These are phyloP conservation scores for Agriopis leucophaearia DNA, from an alignment of 2,888 invertebrate species.

Conservation along the genomic window DNA sequence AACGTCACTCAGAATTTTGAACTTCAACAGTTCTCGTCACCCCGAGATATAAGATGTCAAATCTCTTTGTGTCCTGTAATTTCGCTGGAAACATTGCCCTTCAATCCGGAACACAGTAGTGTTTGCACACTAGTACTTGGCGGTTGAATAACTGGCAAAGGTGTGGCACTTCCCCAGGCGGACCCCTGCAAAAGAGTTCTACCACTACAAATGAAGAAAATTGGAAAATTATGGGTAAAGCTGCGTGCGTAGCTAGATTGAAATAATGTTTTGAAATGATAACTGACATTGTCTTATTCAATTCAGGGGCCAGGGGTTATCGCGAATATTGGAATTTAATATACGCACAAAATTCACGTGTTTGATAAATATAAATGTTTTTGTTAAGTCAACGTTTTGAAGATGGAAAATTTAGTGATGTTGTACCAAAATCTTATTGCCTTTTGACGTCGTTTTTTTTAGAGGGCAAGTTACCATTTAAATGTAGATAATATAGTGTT, in stretches of 20 bases:
- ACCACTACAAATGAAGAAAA: neutral
- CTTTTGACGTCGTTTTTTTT: neutral
- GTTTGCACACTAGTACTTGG: too few species aligned
- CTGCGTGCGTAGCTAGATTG: conserved; percentile 1
- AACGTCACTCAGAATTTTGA: too few species aligned
- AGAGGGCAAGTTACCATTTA: neutral
- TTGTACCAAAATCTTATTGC: neutral
- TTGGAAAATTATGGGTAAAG: neutral
- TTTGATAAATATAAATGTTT: neutral
- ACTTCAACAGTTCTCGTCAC: too few species aligned
- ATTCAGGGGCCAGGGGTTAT: conserved; percentile 20
- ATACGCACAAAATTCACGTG: neutral
- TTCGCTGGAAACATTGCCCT: too few species aligned
- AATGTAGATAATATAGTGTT: neutral
- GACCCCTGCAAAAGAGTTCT: too few species aligned
- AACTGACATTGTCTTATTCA: conserved; percentile 28
- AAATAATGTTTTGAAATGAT: conserved; percentile 18
- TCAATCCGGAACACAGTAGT: too few species aligned
- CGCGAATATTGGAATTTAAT: conserved; percentile 19
- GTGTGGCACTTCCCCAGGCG: too few species aligned
- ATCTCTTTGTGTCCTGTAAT: too few species aligned
- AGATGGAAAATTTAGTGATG: neutral
- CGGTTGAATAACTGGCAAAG: too few species aligned
- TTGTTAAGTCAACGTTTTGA: neutral
- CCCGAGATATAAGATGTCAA: too few species aligned